A percentile compares a stretch with the other conserved stretches of the same genome.
Evolutionary conservation across 2,113 vertebrate genomes (phyloP).

Genomic region (Spheniscus mendiculus): DNA sequence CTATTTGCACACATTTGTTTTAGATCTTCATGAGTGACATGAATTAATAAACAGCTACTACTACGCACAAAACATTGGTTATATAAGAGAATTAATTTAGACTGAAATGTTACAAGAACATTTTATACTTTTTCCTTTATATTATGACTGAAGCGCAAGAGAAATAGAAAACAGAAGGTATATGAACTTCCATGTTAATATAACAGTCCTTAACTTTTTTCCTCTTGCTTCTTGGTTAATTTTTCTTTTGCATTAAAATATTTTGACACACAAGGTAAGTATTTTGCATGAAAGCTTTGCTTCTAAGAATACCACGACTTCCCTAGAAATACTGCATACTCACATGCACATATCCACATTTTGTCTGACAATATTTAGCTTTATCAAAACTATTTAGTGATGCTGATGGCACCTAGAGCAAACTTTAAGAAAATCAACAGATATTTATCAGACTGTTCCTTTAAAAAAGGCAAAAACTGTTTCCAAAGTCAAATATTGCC

Average conservation of each 20-base stretch:
- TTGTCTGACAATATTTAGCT: background rate
- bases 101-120: background rate
- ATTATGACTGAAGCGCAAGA: background rate
- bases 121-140: background rate
- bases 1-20: background rate
- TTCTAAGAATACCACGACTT: background rate
- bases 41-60: background rate
- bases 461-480: background rate
- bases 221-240: background rate
- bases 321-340: background rate
- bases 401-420: background rate
- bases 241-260: background rate
- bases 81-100: background rate
- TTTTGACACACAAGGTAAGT: background rate
- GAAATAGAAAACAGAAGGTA: background rate
- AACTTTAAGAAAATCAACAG: slow-evolving; percentile 25
- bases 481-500: slow-evolving; percentile 67
- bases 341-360: background rate
- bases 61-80: background rate
- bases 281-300: background rate
- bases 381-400: background rate
- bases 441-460: slow-evolving; percentile 38
- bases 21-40: background rate
- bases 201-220: background rate
- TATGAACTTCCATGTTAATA: background rate